A percentile compares a stretch with the other conserved stretches of the same genome.
Evolutionary conservation across 2,113 vertebrate genomes (phyloP).

Genomic region (Tachycineta bicolor): DNA sequence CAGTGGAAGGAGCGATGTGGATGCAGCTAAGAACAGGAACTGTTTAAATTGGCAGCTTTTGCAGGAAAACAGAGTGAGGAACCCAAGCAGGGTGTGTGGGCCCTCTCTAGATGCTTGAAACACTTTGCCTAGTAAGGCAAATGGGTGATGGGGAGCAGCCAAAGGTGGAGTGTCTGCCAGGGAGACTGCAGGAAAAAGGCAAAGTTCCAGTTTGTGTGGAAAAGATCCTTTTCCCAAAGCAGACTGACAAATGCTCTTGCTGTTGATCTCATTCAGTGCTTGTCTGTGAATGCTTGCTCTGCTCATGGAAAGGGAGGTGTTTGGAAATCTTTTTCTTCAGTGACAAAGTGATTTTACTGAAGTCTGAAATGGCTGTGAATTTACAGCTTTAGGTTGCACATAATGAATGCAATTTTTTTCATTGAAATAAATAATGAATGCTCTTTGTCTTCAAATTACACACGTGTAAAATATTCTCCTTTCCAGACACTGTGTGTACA

Average conservation of each 20-base stretch:
- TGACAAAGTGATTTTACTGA: neutral
- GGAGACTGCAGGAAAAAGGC: neutral
- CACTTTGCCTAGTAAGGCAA: neutral
- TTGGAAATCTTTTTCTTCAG: neutral
- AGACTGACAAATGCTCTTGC: neutral
- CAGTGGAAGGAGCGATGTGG: neutral
- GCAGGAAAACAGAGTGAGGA: neutral
- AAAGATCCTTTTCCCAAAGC: neutral
- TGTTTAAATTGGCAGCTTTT: neutral
- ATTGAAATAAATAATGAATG: neutral
- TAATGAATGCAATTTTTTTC: neutral
- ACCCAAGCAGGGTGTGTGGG: neutral
- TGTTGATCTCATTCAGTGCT: neutral
- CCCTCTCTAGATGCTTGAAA: neutral
- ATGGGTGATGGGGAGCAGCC: neutral
- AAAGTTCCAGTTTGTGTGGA: neutral
- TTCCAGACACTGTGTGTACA: neutral
- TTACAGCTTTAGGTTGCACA: neutral
- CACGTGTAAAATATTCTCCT: neutral
- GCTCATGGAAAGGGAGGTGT: neutral
- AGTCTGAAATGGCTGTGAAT: neutral
- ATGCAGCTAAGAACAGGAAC: neutral
- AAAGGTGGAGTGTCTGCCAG: neutral
- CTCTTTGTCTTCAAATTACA: neutral
- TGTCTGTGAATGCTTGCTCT: neutral